These are phyloP conservation scores for Sclerodermus sp. DNA, from an alignment of 2,888 invertebrate species.

Conservation along the genomic window DNA sequence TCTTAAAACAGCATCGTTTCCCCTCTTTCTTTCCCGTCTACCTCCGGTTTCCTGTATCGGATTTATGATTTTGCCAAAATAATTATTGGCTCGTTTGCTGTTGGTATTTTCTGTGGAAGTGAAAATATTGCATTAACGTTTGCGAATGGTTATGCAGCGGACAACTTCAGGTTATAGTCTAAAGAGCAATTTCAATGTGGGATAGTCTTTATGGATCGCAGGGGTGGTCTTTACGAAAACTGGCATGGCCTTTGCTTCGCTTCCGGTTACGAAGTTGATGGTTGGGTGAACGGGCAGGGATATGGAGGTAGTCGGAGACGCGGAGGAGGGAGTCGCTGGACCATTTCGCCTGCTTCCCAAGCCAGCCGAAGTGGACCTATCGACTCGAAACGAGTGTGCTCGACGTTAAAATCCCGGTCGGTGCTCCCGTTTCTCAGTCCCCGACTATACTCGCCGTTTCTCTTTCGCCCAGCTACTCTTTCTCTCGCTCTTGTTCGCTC, in stretches of 20 bases:
- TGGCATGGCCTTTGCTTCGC: constrained; percentile 26
- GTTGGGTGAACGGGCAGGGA: constrained; percentile 16
- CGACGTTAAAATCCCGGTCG: constrained; percentile 48
- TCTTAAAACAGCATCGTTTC: too few species aligned
- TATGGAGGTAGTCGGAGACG: constrained; percentile 12
- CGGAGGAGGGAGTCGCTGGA: constrained; percentile 39
- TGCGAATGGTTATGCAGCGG: too few species aligned
- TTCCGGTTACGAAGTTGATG: constrained; percentile 34
- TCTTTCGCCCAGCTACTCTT: constrained; percentile 4
- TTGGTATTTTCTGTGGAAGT: too few species aligned
- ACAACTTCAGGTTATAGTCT: too few species aligned
- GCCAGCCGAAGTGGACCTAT: constrained; percentile 45
- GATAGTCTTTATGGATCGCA: not conserved
- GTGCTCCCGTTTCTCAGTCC: constrained; percentile 40
- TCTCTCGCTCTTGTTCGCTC: constrained; percentile 22
- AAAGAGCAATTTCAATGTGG: not conserved
- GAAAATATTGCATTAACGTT: too few species aligned
- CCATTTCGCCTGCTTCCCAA: constrained; percentile 39
- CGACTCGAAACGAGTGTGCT: constrained; percentile 49
- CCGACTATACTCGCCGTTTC: constrained; percentile 3
- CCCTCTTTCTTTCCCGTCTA: too few species aligned
- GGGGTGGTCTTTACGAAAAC: constrained; percentile 24
- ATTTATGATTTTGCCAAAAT: too few species aligned
- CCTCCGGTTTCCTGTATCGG: too few species aligned
- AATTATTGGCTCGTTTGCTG: too few species aligned